A percentile compares a stretch with the other conserved stretches of the same genome.
phyloP scores from a whole-genome alignment of 2,888 invertebrate genomes.

The Clostera curtula region DNA sequence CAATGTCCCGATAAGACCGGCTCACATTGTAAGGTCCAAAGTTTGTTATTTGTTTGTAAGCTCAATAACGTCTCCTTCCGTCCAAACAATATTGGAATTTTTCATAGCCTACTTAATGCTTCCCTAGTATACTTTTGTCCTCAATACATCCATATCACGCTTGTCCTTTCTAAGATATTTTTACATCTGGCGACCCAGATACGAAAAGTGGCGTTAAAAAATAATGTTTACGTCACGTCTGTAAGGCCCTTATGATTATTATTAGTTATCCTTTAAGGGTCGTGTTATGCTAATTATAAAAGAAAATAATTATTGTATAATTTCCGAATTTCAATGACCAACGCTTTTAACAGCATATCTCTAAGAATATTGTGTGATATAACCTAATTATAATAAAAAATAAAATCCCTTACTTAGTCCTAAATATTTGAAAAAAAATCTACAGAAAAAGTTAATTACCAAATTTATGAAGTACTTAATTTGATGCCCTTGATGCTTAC shows the following conservation, averaged over 20 bases:
- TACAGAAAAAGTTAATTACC: slow-evolving; percentile 46
- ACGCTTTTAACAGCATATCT: slow-evolving; percentile 72
- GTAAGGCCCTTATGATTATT: slow-evolving; percentile 29
- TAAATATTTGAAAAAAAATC: slow-evolving; percentile 39
- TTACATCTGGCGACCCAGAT: too few species aligned
- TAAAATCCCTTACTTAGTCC: slow-evolving; percentile 52
- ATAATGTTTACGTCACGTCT: too few species aligned
- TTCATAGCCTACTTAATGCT: slow-evolving; percentile 61
- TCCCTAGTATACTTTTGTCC: slow-evolving; percentile 40
- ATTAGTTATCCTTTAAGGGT: slow-evolving; percentile 19
- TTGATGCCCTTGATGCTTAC: slow-evolving; percentile 54
- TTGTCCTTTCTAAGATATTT: slow-evolving; percentile 10
- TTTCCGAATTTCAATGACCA: slow-evolving; percentile 62
- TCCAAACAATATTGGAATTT: slow-evolving; percentile 57
- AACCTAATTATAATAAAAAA: slow-evolving; percentile 61
- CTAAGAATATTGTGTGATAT: slow-evolving; percentile 72
- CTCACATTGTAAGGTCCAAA: slow-evolving; percentile 25
- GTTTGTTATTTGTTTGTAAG: slow-evolving; percentile 41
- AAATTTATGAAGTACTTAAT: slow-evolving; percentile 69
- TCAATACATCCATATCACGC: slow-evolving; percentile 15
- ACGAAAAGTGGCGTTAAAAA: too few species aligned
- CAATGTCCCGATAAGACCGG: slow-evolving; percentile 35
- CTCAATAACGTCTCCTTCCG: slow-evolving; percentile 67
- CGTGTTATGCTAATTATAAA: slow-evolving; percentile 24
- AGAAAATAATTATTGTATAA: slow-evolving; percentile 18